A percentile compares a stretch with the other conserved stretches of the same genome.
phyloP scores from a whole-genome alignment of 2,113 vertebrate species.

The Meleagris gallopavo region DNA sequence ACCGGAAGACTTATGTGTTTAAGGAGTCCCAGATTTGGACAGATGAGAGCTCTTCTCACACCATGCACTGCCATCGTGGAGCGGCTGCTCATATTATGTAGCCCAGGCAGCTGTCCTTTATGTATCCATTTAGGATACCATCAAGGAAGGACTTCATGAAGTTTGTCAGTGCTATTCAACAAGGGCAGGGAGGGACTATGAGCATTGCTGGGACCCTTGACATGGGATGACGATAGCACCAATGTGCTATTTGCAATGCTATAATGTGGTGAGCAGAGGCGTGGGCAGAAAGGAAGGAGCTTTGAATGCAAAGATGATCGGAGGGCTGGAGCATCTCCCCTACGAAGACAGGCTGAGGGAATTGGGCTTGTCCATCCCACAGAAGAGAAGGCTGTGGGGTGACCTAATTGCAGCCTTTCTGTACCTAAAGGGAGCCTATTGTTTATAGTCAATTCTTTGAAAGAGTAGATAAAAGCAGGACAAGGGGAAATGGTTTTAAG shows the following conservation, averaged over 20 bases:
- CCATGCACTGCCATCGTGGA: background rate
- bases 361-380: too few species aligned
- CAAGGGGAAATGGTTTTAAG: too few species aligned
- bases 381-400: too few species aligned
- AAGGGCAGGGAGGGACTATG: background rate
- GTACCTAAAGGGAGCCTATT: too few species aligned
- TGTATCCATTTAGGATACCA: background rate
- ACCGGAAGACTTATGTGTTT: background rate
- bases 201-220: rapidly evolving
- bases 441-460: too few species aligned
- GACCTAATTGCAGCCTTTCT: too few species aligned
- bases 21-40: background rate
- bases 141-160: background rate
- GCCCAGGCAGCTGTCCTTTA: background rate
- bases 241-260: background rate
- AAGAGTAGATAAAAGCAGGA: too few species aligned
- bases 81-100: background rate
- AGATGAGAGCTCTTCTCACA: background rate
- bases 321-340: too few species aligned
- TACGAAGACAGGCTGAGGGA: too few species aligned
- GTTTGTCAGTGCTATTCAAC: background rate
- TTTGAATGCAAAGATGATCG: background rate
- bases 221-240: background rate
- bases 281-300: background rate
- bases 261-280: background rate